Evolutionary conservation across 92 coral and sea anemone genomes (phyloP).

Genomic region (Epizoanthus ramosus): DNA sequence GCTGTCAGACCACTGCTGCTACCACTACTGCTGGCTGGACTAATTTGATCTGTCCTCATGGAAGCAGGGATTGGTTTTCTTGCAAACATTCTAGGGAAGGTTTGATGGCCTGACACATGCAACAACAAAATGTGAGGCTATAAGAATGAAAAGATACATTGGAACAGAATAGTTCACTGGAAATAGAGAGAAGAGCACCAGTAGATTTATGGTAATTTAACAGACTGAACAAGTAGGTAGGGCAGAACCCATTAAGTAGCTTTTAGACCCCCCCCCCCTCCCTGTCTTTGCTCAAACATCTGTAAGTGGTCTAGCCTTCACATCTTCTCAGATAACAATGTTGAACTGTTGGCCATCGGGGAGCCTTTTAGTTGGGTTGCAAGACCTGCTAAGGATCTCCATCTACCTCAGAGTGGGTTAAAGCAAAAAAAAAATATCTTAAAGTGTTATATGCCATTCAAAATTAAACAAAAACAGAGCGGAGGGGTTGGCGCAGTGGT

Average conservation of each 20-base stretch:
- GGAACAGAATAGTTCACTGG: background rate
- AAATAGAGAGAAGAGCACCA: too few relatives aligned
- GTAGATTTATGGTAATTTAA: too few relatives aligned
- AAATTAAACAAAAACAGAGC: background rate
- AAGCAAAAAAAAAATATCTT: too few relatives aligned
- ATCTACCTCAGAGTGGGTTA: too few relatives aligned
- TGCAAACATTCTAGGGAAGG: constrained; percentile 81
- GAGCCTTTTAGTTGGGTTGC: too few relatives aligned
- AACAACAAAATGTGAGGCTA: background rate
- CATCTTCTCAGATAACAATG: too few relatives aligned
- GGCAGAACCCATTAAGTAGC: too few relatives aligned
- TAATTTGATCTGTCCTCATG: constrained; percentile 76
- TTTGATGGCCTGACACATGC: constrained; percentile 75
- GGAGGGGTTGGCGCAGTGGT: too few relatives aligned
- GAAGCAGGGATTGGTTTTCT: constrained; percentile 94
- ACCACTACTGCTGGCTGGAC: constrained; percentile 95
- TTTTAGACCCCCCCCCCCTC: too few relatives aligned
- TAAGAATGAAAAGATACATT: background rate
- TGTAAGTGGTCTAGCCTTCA: background rate
- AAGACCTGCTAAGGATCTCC: too few relatives aligned
- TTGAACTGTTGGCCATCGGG: too few relatives aligned
- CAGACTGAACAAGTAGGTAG: too few relatives aligned
- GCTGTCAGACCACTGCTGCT: constrained; percentile 97
- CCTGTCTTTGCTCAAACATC: background rate
- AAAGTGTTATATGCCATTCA: background rate